Evolutionary conservation across 1,140 invertebrate species (phyloP), one percentile per base, ranked within the genome.

Genomic region (Bombus waltoni): DNA sequence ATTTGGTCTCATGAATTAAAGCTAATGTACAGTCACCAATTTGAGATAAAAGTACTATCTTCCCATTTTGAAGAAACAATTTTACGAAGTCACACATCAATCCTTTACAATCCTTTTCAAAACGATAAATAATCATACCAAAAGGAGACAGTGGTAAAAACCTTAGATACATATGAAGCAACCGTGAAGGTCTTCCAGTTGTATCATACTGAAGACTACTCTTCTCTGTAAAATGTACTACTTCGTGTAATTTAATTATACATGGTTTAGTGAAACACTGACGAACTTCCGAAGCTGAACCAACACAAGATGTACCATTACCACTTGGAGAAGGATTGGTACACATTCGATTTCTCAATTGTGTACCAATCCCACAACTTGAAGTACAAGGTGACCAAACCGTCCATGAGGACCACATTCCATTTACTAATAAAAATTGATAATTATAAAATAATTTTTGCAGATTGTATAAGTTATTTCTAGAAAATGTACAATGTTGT

Each of bases 241-340:
- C 68, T 73, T 87, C 81, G 59, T 85, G 86, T 22, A 66, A 57
- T 73, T 72, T 87, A 62, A 85, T 83, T 76, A 11, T 25, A 42
- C 86, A 87, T 59, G 86, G 86, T 85, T 66, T 84, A 22, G 53
- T 71, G 10, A 84, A 87, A n/a, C 86, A 87, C 35, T 84, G 81
- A 11, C 57, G 86, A 85, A 85, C 18, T 85, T 87, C 82, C 57
- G 86, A 77, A 65, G 86, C 73, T 57, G 62, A 78, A 57, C 82
- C 86, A 73, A n/a, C 13, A 38, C 86, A 87, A 5, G 66, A 28
- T 28, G 42, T n/a, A 57, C 86, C 86, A 38, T 40, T 38, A 28
- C 86, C 86, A 57, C 74, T 85, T 73, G 82, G 86, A n/a, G 82
- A 83, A 32, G 86, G 86, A 85, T 87, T 87, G 15, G 66, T 87